Evolutionary conservation across 2,113 vertebrate genomes (phyloP).

Genomic region (Gnathonemus echidnorhynchus): DNA sequence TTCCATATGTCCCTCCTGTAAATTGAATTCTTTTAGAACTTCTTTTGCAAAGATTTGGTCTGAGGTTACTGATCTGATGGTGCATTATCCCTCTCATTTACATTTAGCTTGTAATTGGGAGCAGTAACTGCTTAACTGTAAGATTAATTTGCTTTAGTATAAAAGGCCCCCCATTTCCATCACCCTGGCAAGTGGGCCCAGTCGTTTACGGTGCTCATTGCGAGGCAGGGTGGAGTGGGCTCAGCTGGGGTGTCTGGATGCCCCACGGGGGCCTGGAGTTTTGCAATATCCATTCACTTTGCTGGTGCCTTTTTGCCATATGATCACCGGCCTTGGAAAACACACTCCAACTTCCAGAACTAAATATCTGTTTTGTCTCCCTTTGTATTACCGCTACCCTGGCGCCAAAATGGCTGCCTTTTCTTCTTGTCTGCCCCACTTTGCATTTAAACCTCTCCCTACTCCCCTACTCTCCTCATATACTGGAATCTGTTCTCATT

Average conservation of each 20-base stretch:
- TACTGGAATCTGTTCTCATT: not conserved
- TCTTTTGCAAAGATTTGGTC: not conserved
- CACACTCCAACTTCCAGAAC: not conserved
- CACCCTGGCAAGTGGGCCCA: not conserved
- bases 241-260: not conserved
- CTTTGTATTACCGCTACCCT: not conserved
- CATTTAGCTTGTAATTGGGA: not conserved
- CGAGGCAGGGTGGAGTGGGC: not conserved
- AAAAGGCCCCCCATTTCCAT: not conserved
- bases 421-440: not conserved
- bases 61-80: not conserved
- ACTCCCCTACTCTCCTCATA: not conserved
- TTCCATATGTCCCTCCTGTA: not conserved
- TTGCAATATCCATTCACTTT: not conserved
- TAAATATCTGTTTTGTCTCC: not conserved
- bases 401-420: not conserved
- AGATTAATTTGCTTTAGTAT: not conserved
- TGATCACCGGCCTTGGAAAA: not conserved
- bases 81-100: not conserved
- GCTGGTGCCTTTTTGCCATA: not conserved
- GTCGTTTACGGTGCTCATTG: not conserved
- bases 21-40: not conserved
- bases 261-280: not conserved
- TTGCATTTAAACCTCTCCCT: not conserved
- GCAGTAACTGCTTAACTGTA: not conserved